Conservation (phyloP, 2,888 invertebrate species). For the Rhagium mordax region DNA sequence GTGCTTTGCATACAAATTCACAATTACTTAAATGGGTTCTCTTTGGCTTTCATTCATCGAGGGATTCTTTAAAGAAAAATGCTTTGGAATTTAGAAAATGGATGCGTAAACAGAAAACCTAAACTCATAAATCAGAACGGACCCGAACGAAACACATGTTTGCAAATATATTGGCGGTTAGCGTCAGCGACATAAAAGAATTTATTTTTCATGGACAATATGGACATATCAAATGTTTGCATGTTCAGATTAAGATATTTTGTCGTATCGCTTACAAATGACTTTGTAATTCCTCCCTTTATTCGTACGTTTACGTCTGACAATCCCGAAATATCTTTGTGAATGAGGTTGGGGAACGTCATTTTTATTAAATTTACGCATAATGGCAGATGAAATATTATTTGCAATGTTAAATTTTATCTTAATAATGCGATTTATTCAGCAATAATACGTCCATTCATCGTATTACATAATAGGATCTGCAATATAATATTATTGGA, state of each 20-base stretch:
- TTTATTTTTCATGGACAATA: constrained; percentile 6
- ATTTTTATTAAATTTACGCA: background rate
- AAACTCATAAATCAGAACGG: constrained; percentile 27
- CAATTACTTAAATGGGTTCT: constrained; percentile 32
- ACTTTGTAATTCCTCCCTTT: constrained; percentile 25
- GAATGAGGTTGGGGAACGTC: background rate
- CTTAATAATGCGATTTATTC: too few relatives aligned
- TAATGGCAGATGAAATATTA: background rate
- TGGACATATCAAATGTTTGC: background rate
- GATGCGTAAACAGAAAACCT: constrained; percentile 29
- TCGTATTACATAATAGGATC: too few relatives aligned
- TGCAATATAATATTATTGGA: too few relatives aligned
- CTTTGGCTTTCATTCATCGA: constrained; percentile 16
- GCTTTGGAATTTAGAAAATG: constrained; percentile 25
- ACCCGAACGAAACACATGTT: constrained; percentile 13
- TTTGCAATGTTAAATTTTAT: too few relatives aligned
- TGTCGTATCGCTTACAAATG: constrained; percentile 16
- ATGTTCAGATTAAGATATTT: constrained; percentile 19
- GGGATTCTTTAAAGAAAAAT: constrained; percentile 16
- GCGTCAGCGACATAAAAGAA: constrained; percentile 12
- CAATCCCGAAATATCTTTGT: constrained; percentile 10
- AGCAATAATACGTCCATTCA: too few relatives aligned
- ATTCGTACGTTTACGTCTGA: background rate
- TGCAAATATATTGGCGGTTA: constrained; percentile 16
- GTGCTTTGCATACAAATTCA: constrained; percentile 34